Base-by-base conservation (phyloP, 1,140 invertebrate species). In the Thrips palmi region DNA sequence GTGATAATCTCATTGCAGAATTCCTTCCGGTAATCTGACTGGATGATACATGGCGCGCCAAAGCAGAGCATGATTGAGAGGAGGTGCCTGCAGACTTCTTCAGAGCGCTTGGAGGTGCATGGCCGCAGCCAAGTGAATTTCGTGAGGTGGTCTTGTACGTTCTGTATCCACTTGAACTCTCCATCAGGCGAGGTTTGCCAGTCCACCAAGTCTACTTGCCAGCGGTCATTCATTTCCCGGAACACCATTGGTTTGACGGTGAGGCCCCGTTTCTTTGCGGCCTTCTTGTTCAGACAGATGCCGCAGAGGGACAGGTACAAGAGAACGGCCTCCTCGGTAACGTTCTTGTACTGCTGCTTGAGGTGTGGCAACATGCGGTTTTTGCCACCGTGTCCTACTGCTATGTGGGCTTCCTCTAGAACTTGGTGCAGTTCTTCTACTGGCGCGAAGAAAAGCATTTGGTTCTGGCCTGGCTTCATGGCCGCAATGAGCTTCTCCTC, bases 141-240 rank as follows among this genome's bases (percentile, higher is more conserved):
- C 0, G 57, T 64, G 18, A 60, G 46, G 42, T 63, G 55, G 38
- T 62, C 53, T 52, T 63, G 57, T 46, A 65, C 65, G 14, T 57
- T 47, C 25, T 65, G 42, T 36, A 64, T 53, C 43, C 55, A 64
- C 44, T 55, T 58, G 39, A 41, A 60, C 2, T 55, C 46, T 18
- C 50, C 49, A 52, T 63, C 59, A 27, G 49, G 37, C 31, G 55
- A 46, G 19, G 52, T 49, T 44, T 64, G 60, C 22, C 56, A 44
- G 45, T 63, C 57, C 29, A 64, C 63, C 4, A 65, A 41, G 46
- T 65, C 60, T 10, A 65, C 51, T 52, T 64, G 58, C 41, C 56
- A 58, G 34, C 58, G 21, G 37, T 24, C 43, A 42, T 58, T 57
- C 37, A 58, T 46, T 33, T 61, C 47, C 29, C 24, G 34, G 40